Percentiles rank a stretch among this genome's conserved stretches.
These are phyloP conservation scores for Pandion haliaetus DNA, from an alignment of 2,113 vertebrate genomes.

Conservation along the genomic window DNA sequence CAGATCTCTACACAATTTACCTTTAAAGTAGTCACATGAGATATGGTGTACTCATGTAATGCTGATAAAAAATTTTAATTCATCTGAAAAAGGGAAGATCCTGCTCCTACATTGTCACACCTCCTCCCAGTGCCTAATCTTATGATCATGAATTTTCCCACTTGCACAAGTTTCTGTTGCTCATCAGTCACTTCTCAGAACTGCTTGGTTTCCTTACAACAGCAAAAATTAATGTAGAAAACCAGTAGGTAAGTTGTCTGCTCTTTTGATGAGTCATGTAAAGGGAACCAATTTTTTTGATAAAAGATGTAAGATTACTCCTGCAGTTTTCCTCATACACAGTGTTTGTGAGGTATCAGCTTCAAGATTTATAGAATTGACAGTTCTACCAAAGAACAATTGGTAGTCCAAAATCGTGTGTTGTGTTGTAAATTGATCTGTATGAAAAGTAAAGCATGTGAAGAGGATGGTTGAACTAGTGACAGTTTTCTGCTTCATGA, in stretches of 20 bases:
- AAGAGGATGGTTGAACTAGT: not conserved
- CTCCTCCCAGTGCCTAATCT: not conserved
- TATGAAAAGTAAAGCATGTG: not conserved
- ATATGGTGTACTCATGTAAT: not conserved
- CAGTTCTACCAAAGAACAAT: not conserved
- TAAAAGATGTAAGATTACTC: not conserved
- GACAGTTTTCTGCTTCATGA: not conserved
- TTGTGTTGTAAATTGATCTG: not conserved
- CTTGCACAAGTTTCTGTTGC: not conserved
- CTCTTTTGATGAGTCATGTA: not conserved
- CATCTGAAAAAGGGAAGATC: not conserved
- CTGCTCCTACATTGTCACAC: not conserved
- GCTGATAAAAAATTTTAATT: not conserved
- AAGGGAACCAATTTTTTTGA: accelerated
- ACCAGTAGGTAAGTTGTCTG: not conserved
- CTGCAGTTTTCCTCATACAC: not conserved
- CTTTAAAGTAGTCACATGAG: not conserved
- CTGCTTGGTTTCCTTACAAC: not conserved
- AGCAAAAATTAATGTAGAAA: not conserved
- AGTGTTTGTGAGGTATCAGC: not conserved
- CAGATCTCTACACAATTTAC: not conserved
- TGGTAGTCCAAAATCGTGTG: not conserved
- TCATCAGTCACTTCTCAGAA: not conserved
- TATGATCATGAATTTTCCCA: not conserved
- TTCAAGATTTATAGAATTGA: not conserved